These are phyloP conservation scores for Eupsilia transversa DNA, from an alignment of 2,888 invertebrate genomes.

Conservation along the genomic window DNA sequence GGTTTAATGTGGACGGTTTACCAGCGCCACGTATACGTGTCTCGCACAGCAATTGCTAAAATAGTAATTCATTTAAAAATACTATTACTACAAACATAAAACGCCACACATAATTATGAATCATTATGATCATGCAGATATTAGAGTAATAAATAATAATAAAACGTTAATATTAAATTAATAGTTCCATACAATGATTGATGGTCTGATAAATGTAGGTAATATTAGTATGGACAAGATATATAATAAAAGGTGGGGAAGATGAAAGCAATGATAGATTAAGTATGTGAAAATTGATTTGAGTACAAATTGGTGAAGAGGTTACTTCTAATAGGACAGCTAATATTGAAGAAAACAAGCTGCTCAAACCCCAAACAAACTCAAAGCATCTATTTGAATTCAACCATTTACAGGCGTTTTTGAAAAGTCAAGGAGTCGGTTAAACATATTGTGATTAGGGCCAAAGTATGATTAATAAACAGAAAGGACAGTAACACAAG, in stretches of 20 bases:
- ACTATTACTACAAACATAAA: neutral
- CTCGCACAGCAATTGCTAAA: conserved; percentile 3
- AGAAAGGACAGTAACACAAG: conserved; percentile 42
- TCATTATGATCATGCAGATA: conserved; percentile 28
- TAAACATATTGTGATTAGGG: neutral
- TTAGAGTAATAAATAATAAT: neutral
- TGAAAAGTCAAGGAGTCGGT: neutral
- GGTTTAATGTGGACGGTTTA: neutral
- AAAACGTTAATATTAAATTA: neutral
- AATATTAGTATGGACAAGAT: neutral
- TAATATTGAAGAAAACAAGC: neutral
- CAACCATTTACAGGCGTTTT: neutral
- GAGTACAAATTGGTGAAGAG: neutral
- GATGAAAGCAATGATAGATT: neutral
- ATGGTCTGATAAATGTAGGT: neutral
- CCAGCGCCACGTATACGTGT: neutral
- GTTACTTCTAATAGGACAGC: neutral
- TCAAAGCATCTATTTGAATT: neutral
- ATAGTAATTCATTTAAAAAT: neutral
- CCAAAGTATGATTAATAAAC: neutral
- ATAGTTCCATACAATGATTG: neutral
- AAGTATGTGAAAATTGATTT: neutral
- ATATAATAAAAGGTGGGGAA: neutral
- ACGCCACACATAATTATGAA: neutral
- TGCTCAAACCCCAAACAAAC: neutral